A percentile compares a stretch with the other conserved stretches of the same genome.
Conservation (phyloP, 2,888 invertebrate species). For the Melieria omissa region DNA sequence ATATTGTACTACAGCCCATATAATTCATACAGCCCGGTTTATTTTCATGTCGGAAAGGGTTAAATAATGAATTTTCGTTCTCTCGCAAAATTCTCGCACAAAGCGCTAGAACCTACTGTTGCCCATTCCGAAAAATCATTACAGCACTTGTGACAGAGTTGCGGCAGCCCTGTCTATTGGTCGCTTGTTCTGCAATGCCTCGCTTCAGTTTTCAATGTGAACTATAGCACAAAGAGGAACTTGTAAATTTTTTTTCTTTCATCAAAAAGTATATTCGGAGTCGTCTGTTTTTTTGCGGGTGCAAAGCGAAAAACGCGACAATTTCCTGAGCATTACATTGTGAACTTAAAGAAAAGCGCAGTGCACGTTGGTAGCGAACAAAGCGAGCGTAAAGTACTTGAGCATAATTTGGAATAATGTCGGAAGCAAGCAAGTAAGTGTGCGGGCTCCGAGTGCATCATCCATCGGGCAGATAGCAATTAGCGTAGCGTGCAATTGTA, state of each 20-base stretch:
- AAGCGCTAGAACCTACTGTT: too few relatives aligned
- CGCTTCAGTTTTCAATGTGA: not conserved
- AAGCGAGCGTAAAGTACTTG: slow-evolving; percentile 13
- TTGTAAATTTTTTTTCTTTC: slow-evolving; percentile 11
- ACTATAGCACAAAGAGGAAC: slow-evolving; percentile 14
- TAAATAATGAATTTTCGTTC: too few relatives aligned
- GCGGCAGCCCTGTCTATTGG: not conserved
- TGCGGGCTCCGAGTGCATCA: not conserved
- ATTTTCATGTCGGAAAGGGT: too few relatives aligned
- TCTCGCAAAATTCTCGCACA: too few relatives aligned
- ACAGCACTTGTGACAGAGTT: too few relatives aligned
- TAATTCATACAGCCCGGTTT: too few relatives aligned
- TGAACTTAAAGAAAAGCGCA: slow-evolving; percentile 23
- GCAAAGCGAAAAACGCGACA: slow-evolving; percentile 22
- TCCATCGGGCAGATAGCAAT: not conserved
- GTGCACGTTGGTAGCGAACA: slow-evolving; percentile 6
- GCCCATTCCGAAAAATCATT: too few relatives aligned
- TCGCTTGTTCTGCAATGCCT: not conserved
- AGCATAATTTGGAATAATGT: slow-evolving; percentile 48
- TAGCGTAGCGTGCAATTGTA: slow-evolving; percentile 11
- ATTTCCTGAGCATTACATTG: slow-evolving; percentile 4
- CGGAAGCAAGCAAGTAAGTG: slow-evolving; percentile 57
- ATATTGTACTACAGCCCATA: too few relatives aligned
- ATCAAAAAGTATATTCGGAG: not conserved
- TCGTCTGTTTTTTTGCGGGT: slow-evolving; percentile 24